Conservation (phyloP, 1,140 invertebrate genomes). For the Mycetomoellerius zeteki region DNA sequence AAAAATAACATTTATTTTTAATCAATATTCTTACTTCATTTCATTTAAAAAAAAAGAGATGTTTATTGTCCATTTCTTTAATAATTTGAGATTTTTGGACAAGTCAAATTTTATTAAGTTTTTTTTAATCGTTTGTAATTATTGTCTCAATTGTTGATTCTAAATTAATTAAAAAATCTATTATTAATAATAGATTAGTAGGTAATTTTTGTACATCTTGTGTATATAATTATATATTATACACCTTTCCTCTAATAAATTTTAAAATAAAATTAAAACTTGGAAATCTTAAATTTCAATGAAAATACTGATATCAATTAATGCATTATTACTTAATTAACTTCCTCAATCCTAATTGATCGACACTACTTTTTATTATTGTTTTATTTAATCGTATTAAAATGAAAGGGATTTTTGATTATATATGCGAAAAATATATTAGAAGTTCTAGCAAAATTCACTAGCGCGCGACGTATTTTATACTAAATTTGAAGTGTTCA, state of each 20-base stretch:
- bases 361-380: constrained; percentile 12
- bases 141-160: not conserved
- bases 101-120: no score
- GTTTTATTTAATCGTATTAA: not conserved
- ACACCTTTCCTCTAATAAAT: not conserved
- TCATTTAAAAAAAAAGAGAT: no score
- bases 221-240: not conserved
- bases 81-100: no score
- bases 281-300: not conserved
- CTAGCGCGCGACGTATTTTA: not conserved
- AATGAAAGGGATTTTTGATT: not conserved
- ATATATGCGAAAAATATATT: not conserved
- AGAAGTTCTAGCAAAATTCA: not conserved
- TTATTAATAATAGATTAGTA: not conserved
- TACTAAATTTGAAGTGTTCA: constrained; percentile 42
- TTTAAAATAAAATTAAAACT: not conserved
- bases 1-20: not conserved
- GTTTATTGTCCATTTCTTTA: no score
- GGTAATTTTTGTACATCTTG: not conserved
- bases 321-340: not conserved
- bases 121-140: no score
- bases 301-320: not conserved
- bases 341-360: not conserved
- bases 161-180: not conserved
- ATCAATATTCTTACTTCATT: not conserved